Evolutionary conservation across 1,140 invertebrate species (phyloP).

Genomic region (Drosophila sproati): DNA sequence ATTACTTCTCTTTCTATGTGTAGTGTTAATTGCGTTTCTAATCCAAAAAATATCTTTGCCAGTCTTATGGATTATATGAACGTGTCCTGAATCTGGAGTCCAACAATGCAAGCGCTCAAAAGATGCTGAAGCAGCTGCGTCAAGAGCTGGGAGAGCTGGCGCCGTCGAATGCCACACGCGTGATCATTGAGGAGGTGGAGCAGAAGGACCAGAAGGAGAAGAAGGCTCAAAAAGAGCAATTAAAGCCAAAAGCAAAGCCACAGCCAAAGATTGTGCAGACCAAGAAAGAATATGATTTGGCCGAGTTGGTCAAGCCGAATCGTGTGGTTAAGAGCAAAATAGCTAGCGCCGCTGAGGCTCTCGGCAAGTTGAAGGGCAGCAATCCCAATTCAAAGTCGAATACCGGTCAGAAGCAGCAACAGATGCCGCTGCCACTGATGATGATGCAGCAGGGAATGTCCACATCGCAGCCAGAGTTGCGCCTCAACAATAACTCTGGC

Average conservation of each 20-base stretch:
- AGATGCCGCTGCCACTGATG: not conserved
- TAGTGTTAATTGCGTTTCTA: too few species aligned
- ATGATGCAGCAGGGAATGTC: conserved; percentile 21
- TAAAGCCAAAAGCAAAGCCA: conserved; percentile 8
- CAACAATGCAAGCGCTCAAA: conserved; percentile 82
- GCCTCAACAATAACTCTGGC: conserved; percentile 18
- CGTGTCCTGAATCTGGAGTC: conserved; percentile 84
- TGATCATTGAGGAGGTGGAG: conserved; percentile 60
- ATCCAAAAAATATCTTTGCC: too few species aligned
- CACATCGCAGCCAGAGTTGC: conserved; percentile 20
- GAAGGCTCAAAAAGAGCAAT: conserved; percentile 2
- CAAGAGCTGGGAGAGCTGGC: conserved; percentile 68
- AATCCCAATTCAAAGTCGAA: conserved; percentile 3
- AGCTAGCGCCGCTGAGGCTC: conserved; percentile 58
- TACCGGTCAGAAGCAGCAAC: not conserved
- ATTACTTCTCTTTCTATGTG: not conserved
- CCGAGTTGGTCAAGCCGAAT: conserved; percentile 78
- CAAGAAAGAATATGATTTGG: conserved; percentile 72
- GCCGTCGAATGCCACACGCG: conserved; percentile 62
- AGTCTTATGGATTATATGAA: conserved; percentile 76
- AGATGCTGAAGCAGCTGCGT: conserved; percentile 70
- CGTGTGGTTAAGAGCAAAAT: conserved; percentile 77
- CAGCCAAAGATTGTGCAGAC: not conserved
- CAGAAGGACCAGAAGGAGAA: not conserved
- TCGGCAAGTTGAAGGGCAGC: conserved; percentile 44